Conservation (phyloP, 1,140 invertebrate genomes). For the Popillia japonica region DNA sequence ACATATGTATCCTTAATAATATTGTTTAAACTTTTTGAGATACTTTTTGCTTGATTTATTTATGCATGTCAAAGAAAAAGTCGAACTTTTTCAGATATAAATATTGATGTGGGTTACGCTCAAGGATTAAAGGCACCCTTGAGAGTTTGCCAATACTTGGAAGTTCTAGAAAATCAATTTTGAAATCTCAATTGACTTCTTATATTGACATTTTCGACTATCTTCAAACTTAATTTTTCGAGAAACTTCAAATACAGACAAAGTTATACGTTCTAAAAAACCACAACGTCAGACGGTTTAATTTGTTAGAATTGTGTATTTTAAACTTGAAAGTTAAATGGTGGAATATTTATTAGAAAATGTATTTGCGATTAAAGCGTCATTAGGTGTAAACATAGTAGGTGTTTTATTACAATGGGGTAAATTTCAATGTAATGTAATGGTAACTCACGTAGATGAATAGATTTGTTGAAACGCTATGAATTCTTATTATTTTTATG, state of each 20-base stretch:
- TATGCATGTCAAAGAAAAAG: not conserved
- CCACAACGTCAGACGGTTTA: not conserved
- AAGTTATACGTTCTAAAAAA: not conserved
- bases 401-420: too few species aligned
- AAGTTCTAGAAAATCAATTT: not conserved
- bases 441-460: too few species aligned
- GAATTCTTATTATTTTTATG: too few species aligned
- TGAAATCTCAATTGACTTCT: not conserved
- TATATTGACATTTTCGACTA: not conserved
- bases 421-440: too few species aligned
- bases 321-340: not conserved
- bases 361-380: too few species aligned
- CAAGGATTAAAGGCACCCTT: not conserved
- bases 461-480: too few species aligned
- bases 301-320: not conserved
- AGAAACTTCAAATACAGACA: not conserved
- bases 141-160: not conserved
- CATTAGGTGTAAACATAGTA: too few species aligned
- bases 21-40: not conserved
- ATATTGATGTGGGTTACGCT: not conserved
- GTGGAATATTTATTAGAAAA: too few species aligned
- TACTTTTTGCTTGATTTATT: not conserved
- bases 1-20: too few species aligned
- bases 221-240: not conserved
- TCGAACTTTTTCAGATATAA: not conserved